Conservation (phyloP, 2,888 invertebrate species). For the Scaptomyza reducta region DNA sequence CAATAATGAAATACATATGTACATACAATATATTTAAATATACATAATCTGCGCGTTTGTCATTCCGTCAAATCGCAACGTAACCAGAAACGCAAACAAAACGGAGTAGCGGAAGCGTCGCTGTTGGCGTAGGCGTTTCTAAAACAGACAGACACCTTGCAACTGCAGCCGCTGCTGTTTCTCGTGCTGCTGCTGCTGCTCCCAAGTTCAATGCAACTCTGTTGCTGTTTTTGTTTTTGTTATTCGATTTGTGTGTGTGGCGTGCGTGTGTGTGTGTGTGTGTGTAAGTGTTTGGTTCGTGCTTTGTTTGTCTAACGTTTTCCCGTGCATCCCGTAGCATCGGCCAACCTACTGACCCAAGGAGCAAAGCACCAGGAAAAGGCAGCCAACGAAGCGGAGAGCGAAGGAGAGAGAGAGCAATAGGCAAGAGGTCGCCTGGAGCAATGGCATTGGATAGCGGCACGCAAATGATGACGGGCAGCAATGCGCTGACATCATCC, state of each 20-base stretch:
- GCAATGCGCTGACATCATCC: conserved; percentile 83
- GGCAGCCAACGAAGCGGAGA: background rate
- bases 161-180: conserved; percentile 20
- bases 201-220: conserved; percentile 32
- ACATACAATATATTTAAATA: conserved; percentile 42
- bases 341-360: conserved; percentile 24
- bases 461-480: conserved; percentile 81
- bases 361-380: conserved; percentile 20
- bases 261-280: conserved; percentile 11
- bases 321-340: conserved; percentile 41
- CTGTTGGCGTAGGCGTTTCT: conserved; percentile 28
- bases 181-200: conserved; percentile 1
- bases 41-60: conserved; percentile 47
- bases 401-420: conserved; percentile 10
- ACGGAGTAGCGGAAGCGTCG: conserved; percentile 36
- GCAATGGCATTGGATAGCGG: conserved; percentile 82
- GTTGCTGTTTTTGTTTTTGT: conserved; percentile 26
- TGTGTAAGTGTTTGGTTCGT: conserved; percentile 2
- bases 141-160: conserved; percentile 40
- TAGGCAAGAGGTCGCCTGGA: conserved; percentile 31
- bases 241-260: conserved; percentile 21
- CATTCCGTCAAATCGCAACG: conserved; percentile 36
- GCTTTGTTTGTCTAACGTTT: conserved; percentile 25
- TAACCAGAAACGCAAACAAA: conserved; percentile 35
- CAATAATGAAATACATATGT: conserved; percentile 26